A percentile compares a stretch with the other conserved stretches of the same genome.
These are phyloP conservation scores for Melanchra persicariae DNA, from an alignment of 2,888 invertebrate genomes.

Conservation along the genomic window DNA sequence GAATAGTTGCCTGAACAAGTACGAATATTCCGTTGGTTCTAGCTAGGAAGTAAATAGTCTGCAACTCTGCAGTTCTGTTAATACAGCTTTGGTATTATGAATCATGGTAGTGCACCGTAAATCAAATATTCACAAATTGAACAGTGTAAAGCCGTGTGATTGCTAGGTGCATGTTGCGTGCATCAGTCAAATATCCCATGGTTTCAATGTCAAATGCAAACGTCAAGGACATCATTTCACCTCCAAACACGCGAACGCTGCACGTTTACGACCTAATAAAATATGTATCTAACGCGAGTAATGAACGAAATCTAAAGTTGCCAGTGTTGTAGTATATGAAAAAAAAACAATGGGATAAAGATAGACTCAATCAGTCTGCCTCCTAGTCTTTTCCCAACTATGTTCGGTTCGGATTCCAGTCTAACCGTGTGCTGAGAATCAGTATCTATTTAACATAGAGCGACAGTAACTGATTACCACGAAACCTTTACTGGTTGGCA, in stretches of 20 bases:
- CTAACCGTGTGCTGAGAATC: neutral
- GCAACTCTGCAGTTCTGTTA: neutral
- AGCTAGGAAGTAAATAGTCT: too few species aligned
- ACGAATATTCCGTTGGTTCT: too few species aligned
- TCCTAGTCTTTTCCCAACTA: neutral
- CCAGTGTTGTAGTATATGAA: neutral
- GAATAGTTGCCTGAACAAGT: too few species aligned
- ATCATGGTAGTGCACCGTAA: conserved; percentile 11
- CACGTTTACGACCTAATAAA: conserved; percentile 62
- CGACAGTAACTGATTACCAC: neutral
- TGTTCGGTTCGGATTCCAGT: neutral
- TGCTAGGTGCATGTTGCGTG: conserved; percentile 66
- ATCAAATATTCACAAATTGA: conserved; percentile 45
- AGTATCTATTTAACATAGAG: neutral
- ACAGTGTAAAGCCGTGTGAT: conserved; percentile 27
- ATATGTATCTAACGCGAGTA: conserved; percentile 25
- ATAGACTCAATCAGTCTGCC: neutral
- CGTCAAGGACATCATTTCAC: conserved; percentile 60
- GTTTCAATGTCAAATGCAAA: conserved; percentile 68
- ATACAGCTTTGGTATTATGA: neutral
- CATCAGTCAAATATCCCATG: conserved; percentile 64
- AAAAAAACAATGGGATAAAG: neutral
- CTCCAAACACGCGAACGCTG: conserved; percentile 74
- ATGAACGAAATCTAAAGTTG: conserved; percentile 4
- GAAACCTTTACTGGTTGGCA: neutral